Evolutionary conservation across 2,113 vertebrate genomes (phyloP), one percentile per base, ranked within the genome.

Genomic region (Scomber scombrus): DNA sequence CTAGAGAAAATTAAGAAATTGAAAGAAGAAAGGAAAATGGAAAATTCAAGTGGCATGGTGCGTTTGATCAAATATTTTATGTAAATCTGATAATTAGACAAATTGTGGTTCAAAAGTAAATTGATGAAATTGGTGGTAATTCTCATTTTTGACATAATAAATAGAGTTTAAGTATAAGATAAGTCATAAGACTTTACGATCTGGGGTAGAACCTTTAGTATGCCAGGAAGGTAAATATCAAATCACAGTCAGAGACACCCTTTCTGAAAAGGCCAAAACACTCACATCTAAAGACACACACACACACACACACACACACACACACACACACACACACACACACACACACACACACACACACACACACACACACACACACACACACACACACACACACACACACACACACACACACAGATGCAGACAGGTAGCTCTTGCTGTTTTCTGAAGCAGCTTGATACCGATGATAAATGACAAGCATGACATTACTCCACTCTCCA

Each of bases 211-310:
- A 69, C 63, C 77, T 81, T 83, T 83, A 47, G 29, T 70, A 34
- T 60, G 55, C 56, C 62, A 61, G 71, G 19, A 51, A 66, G 45
- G 57, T 82, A 84, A 88, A 81, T 85, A 78, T 85, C 69, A 76
- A 40, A 63, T 70, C 55, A 51, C 72, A 51, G 61, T 40, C 49
- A 49, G 55, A 71, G 66, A 71, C 67, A 60, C 26, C 31, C 13
- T 29, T 51, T 52, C 66, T 51, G 47, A 46, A 67, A 67, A 69
- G 29, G n/a, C 9, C 45, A 64, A 58, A 81, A 50, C 11, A 50
- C 70, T 23, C 31, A 31, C 45, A 26, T 26, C 23, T 26, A 26
- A 26, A 26, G 23, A 64, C 5, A 51, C 26, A n/a, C 56, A 64
- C 34, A 40, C 34, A 40, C 9, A 40, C 7, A 40, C 34, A 40